These are phyloP conservation scores for Heliocidaris erythrogramma DNA, from an alignment of 35 echinoderm and acorn worm species.

Conservation along the genomic window DNA sequence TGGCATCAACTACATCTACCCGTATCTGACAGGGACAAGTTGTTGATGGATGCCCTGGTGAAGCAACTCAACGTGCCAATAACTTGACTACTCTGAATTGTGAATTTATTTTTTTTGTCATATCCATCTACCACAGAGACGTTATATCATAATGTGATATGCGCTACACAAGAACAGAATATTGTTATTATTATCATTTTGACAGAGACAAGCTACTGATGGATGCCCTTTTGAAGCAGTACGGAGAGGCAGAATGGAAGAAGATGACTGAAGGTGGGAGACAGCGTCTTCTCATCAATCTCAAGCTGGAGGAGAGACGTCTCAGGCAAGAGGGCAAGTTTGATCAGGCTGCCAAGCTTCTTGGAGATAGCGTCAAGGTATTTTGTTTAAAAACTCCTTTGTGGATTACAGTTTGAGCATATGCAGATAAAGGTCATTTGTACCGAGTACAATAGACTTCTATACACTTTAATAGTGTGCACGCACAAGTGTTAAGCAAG, in stretches of 20 bases:
- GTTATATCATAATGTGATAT: no score
- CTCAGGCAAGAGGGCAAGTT: constrained; percentile 84
- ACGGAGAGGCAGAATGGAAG: constrained; percentile 62
- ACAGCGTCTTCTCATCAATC: constrained; percentile 70
- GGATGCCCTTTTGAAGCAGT: constrained; percentile 71
- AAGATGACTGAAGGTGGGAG: constrained; percentile 72
- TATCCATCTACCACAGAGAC: no score
- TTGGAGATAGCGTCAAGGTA: constrained; percentile 84
- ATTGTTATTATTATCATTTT: neutral
- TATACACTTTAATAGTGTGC: no score
- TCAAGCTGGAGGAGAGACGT: constrained; percentile 85
- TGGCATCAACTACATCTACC: neutral
- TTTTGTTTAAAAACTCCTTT: neutral
- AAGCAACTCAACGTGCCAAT: constrained; percentile 18
- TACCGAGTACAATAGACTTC: no score
- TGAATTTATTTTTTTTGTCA: no score
- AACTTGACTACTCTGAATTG: neutral
- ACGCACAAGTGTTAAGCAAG: no score
- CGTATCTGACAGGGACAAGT: neutral
- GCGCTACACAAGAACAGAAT: no score
- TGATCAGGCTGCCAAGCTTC: constrained; percentile 71
- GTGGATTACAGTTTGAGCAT: neutral
- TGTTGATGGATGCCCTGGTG: constrained; percentile 8
- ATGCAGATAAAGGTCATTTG: no score
- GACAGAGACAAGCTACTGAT: constrained; percentile 80